Evolutionary conservation across 2,113 vertebrate species (phyloP).

Genomic region (Agapornis roseicollis): DNA sequence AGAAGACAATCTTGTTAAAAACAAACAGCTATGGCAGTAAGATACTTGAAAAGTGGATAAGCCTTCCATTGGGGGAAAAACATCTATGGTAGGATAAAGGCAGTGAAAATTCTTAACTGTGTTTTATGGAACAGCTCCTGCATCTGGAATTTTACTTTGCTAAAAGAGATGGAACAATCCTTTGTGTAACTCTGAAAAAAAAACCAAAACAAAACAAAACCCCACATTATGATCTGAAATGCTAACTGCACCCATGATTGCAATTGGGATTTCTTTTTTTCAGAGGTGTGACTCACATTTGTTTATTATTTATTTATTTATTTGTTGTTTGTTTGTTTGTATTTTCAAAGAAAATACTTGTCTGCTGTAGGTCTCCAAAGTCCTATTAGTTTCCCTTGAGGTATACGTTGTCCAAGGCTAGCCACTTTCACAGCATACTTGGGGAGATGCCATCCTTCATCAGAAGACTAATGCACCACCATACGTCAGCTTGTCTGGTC

Average conservation of each 20-base stretch:
- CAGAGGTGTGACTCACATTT: neutral
- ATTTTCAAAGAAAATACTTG: neutral
- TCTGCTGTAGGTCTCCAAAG: neutral
- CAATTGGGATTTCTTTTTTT: neutral
- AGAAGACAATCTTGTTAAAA: neutral
- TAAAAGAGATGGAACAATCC: neutral
- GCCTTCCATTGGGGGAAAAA: fast-evolving
- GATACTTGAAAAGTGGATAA: neutral
- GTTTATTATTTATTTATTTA: neutral
- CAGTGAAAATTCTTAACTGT: neutral
- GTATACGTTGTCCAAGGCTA: fast-evolving
- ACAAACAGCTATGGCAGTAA: neutral
- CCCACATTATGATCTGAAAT: neutral
- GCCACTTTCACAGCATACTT: neutral
- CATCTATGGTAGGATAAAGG: neutral
- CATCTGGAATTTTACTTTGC: neutral
- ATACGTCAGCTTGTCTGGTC: neutral
- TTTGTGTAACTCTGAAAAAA: neutral
- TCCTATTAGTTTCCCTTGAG: neutral
- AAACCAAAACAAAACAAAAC: too few relatives aligned
- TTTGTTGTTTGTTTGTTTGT: neutral
- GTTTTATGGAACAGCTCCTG: neutral
- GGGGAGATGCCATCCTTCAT: neutral
- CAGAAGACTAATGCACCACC: neutral
- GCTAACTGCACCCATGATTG: neutral